Conservation (phyloP, 2,797 vertebrate genomes). For the Uromys caudimaculatus region DNA sequence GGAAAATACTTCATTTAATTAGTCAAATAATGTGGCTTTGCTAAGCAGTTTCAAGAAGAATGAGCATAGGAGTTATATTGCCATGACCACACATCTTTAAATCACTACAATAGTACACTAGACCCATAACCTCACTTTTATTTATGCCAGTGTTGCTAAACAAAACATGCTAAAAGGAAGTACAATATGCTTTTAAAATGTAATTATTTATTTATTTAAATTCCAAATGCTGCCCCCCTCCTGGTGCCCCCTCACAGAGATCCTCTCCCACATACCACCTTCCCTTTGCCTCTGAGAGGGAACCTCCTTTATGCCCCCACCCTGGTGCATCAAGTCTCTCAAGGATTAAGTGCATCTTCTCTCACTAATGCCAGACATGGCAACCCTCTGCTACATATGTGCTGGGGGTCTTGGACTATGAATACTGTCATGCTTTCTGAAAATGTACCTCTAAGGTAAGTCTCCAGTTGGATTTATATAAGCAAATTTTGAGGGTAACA, state of each 20-base stretch:
- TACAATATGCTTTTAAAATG: not conserved
- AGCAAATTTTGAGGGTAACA: not conserved
- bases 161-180: not conserved
- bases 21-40: slow-evolving; percentile 18
- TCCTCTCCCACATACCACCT: not conserved
- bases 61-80: slow-evolving; percentile 40
- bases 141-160: slow-evolving; percentile 5
- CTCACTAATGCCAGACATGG: not conserved
- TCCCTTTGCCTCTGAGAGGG: not conserved
- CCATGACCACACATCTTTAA: not conserved
- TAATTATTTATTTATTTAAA: too few relatives aligned
- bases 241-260: not conserved
- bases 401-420: not conserved
- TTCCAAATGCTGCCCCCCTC: not conserved
- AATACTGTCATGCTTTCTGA: not conserved
- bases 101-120: not conserved
- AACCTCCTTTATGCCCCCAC: not conserved
- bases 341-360: not conserved
- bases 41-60: not conserved
- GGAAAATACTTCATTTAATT: not conserved
- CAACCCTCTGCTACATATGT: not conserved
- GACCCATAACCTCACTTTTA: not conserved
- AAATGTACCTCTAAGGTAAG: not conserved
- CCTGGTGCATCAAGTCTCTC: not conserved
- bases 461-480: slow-evolving; percentile 37